These are phyloP conservation scores for Megalopta genalis DNA, from an alignment of 1,140 invertebrate genomes.

Conservation along the genomic window DNA sequence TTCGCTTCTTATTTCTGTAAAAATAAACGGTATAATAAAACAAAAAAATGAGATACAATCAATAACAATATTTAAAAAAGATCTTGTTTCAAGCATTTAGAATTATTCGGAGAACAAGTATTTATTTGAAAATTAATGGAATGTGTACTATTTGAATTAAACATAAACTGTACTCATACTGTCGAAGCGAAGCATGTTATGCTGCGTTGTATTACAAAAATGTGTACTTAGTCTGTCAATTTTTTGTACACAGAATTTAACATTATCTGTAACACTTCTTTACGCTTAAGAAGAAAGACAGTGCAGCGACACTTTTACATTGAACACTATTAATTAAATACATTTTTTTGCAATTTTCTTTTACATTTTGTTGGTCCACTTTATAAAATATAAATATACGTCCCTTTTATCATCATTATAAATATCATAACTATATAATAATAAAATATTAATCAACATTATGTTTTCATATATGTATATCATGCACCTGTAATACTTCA, in stretches of 20 bases:
- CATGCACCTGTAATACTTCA: conserved; percentile 20
- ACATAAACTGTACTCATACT: too few species aligned
- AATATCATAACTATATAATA: conserved; percentile 21
- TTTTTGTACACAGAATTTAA: conserved; percentile 17
- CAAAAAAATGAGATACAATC: background rate
- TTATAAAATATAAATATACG: conserved; percentile 26
- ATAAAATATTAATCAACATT: conserved; percentile 5
- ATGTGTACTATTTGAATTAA: conserved; percentile 27
- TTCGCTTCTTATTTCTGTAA: background rate
- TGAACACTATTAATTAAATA: background rate
- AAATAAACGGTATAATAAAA: background rate
- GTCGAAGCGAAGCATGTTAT: conserved; percentile 26
- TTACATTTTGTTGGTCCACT: conserved; percentile 41
- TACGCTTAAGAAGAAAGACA: conserved; percentile 1
- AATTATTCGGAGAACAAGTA: background rate
- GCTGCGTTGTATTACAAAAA: background rate
- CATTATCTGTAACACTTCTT: conserved; percentile 1
- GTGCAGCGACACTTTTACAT: background rate
- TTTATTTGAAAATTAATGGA: conserved; percentile 9
- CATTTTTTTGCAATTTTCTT: conserved; percentile 8
- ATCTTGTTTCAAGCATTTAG: background rate
- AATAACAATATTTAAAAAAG: background rate
- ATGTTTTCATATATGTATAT: background rate
- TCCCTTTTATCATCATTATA: conserved; percentile 17
- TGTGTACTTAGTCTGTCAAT: background rate